These are phyloP conservation scores for Hassar affinis DNA, from an alignment of 2,113 vertebrate species.

Conservation along the genomic window DNA sequence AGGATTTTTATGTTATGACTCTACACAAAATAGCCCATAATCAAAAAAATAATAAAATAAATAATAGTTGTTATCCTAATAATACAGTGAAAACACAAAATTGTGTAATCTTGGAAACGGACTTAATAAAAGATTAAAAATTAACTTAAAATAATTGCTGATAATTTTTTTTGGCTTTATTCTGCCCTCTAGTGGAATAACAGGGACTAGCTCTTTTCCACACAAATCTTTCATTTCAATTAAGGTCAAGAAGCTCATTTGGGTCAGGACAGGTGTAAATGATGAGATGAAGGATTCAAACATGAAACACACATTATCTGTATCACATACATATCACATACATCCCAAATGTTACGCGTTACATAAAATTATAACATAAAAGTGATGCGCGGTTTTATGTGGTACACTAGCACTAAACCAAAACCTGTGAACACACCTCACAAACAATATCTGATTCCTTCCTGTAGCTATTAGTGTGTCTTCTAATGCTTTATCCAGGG, in stretches of 20 bases:
- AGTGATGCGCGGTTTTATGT: background rate
- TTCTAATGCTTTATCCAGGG: background rate
- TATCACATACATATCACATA: background rate
- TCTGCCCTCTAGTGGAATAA: no score
- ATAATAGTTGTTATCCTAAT: background rate
- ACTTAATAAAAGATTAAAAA: background rate
- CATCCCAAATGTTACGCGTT: no score
- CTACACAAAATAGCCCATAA: background rate
- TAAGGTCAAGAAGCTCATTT: background rate
- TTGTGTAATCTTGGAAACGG: background rate
- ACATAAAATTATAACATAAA: no score
- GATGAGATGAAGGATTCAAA: background rate
- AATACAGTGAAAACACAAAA: background rate
- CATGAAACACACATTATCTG: background rate
- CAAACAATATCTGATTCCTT: background rate
- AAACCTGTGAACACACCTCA: background rate
- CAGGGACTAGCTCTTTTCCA: background rate
- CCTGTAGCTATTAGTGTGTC: background rate
- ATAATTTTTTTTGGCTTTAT: no score
- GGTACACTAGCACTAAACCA: background rate
- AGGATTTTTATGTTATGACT: background rate
- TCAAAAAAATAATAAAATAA: no score
- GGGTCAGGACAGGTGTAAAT: background rate
- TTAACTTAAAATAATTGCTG: no score
- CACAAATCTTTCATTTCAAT: background rate